Percentiles rank a stretch among this genome's conserved stretches.
phyloP scores from a whole-genome alignment of 2,797 vertebrate genomes.

The Kryptopterus vitreolus region DNA sequence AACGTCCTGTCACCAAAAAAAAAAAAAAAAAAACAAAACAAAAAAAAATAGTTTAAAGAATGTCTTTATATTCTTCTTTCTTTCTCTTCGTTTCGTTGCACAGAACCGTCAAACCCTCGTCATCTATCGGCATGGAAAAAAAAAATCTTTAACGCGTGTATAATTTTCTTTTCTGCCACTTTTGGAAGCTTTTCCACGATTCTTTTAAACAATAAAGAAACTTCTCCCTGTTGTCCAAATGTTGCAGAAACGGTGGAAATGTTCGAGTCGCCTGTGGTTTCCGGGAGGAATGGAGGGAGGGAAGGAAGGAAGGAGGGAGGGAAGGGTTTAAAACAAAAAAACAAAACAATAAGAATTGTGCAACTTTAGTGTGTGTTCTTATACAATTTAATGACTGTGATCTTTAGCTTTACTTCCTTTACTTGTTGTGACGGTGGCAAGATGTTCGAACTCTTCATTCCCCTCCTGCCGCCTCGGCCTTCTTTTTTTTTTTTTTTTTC shows the following conservation, averaged over 20 bases:
- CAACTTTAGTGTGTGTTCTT: slow-evolving; percentile 76
- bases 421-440: slow-evolving; percentile 74
- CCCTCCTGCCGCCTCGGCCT: slow-evolving; percentile 53
- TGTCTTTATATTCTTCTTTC: slow-evolving; percentile 55
- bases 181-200: slow-evolving; percentile 64
- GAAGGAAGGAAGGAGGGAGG: neutral
- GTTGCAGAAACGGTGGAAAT: slow-evolving; percentile 62
- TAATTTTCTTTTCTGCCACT: slow-evolving; percentile 52
- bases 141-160: neutral
- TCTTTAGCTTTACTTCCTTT: slow-evolving; percentile 82
- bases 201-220: slow-evolving; percentile 65
- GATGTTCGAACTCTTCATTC: slow-evolving; percentile 67
- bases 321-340: too few species aligned
- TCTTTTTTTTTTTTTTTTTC: slow-evolving; percentile 42
- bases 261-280: slow-evolving; percentile 59
- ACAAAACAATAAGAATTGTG: slow-evolving; percentile 66
- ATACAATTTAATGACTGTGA: slow-evolving; percentile 82
- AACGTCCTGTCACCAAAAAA: slow-evolving; percentile 49
- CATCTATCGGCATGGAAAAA: slow-evolving; percentile 3
- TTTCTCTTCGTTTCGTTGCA: slow-evolving; percentile 64
- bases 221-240: slow-evolving; percentile 60
- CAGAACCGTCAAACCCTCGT: slow-evolving; percentile 58
- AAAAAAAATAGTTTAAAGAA: slow-evolving; percentile 45
- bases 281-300: slow-evolving; percentile 34
- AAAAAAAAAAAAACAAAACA: too few species aligned